Evolutionary conservation across 2,888 invertebrate genomes (phyloP), one percentile per base, ranked within the genome.

Genomic region (Biston betularia): DNA sequence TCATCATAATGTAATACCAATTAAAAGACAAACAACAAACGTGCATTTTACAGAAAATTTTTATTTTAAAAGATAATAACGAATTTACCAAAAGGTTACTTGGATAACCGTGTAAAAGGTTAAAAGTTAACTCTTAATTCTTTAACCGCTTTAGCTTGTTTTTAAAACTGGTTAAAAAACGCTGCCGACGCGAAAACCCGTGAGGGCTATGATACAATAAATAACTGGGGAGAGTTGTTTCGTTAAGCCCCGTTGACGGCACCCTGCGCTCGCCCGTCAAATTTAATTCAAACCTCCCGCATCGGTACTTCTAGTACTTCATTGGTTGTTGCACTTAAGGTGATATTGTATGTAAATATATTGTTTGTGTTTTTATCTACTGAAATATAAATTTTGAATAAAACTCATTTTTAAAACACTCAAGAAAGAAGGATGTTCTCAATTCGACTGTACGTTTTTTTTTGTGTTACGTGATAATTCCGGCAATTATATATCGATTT

Each of bases 241-340:
- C 46, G 35, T 46, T 40, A 61, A 62, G n/a, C 15, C 48, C 24
- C 24, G 34, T 35, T 49, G 62, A 55, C 55, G 38, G 49, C 40
- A 42, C 40, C 46, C 53, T 38, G 38, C 46, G 35, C 40, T 14
- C 45, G 24, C 44, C 34, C 12, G 60, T 61, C 49, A 56, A 57
- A 60, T 59, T 46, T 52, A 63, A 65, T 63, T 56, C 24, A 35
- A 53, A 53, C 34, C 48, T 1, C 24, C 24, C 9, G 38, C 6
- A 38, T 38, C 38, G 1, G 9, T 55, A 58, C 42, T 54, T 24
- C 24, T 24, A 24, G 66, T 53, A 54, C 24, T 24, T 2, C 24
- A 24, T 24, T 24, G 24, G 3, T 50, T 67, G 61, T 50, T 61
- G 50, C 46, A 50, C 15, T 44, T 44, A 38, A 38, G 24, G 24